Conservation (phyloP, 2,113 vertebrate genomes). For the Seriola aureovittata region DNA sequence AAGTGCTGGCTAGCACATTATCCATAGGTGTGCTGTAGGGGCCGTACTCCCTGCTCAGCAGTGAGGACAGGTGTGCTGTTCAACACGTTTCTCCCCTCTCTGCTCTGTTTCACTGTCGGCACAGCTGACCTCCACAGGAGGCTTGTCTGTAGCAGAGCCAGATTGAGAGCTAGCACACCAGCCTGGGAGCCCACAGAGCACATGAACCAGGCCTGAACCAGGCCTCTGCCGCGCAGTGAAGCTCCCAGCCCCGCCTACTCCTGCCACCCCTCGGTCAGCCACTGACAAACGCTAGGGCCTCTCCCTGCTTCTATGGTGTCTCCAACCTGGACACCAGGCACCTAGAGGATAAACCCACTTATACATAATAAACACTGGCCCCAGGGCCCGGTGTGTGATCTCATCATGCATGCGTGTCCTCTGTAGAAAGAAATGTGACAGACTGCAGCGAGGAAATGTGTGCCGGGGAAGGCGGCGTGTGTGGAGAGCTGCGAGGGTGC, state of each 20-base stretch:
- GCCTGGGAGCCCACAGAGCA: constrained; percentile 64
- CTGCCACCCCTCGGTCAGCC: constrained; percentile 45
- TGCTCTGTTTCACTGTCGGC: constrained; percentile 54
- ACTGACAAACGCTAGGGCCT: constrained; percentile 52
- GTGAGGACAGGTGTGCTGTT: constrained; percentile 74
- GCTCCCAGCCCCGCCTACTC: constrained; percentile 33
- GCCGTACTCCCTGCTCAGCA: constrained; percentile 36
- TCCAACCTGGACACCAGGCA: constrained; percentile 61
- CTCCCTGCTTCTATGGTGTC: constrained; percentile 53
- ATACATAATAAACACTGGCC: constrained; percentile 79
- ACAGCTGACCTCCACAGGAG: constrained; percentile 70
- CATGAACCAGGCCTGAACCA: constrained; percentile 53
- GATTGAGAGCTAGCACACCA: constrained; percentile 55
- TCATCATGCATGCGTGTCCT: constrained; percentile 67
- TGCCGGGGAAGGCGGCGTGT: constrained; percentile 37
- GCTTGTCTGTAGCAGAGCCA: constrained; percentile 75
- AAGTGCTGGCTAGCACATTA: constrained; percentile 11
- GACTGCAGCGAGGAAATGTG: constrained; percentile 60
- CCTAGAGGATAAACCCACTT: constrained; percentile 67
- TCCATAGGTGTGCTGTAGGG: constrained; percentile 37
- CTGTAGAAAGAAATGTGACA: constrained; percentile 71
- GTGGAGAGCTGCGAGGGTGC: constrained; percentile 57
- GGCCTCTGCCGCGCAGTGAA: constrained; percentile 30
- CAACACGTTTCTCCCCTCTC: constrained; percentile 61
- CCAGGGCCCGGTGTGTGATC: constrained; percentile 74